Evolutionary conservation across 1,140 invertebrate genomes (phyloP), one percentile per base, ranked within the genome.

Genomic region (Dendrolimus kikuchii): DNA sequence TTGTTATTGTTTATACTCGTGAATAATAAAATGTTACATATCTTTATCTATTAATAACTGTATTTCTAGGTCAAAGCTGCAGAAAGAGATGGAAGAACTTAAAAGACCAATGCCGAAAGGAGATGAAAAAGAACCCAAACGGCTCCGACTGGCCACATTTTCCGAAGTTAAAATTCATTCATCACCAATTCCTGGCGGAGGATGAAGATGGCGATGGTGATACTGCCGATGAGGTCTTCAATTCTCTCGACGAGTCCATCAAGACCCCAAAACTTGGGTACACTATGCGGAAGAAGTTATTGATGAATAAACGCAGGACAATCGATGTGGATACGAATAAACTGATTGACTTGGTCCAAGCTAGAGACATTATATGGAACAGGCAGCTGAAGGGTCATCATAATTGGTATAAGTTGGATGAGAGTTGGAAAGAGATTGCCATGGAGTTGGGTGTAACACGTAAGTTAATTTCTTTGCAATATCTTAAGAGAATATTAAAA

Each of bases 71-170:
- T 60, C 40, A 80, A n/a, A 82, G 80, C 51, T 85, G 81, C 58
- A 68, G 82, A 62, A 87, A 84, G 42, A 71, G 68, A 74, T 87
- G 84, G 84, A 87, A 87, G 68, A 87, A 85, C 40, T 64, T 87
- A 36, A 87, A 87, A 62, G 84, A 87, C 46, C 81, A 85, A 70
- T 87, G 80, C 54, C 69, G 84, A 40, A 87, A 87, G 56, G 84
- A 87, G 54, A 83, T 84, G 71, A 84, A 84, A 53, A 87, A 86
- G 52, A 73, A 74, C 46, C 64, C 74, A 2, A 68, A 60, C 47
- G 73, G 75, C 5, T 84, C 84, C 10, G 79, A 86, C 38, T 87
- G 84, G 84, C 81, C 77, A 0, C 81, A 86, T 41, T 87, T 85
- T 51, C 66, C 71, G 43, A 86, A 84, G 49, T 49, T 87, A 1